These are phyloP conservation scores for Plagiodera versicolora DNA, from an alignment of 2,888 invertebrate species.

Conservation along the genomic window DNA sequence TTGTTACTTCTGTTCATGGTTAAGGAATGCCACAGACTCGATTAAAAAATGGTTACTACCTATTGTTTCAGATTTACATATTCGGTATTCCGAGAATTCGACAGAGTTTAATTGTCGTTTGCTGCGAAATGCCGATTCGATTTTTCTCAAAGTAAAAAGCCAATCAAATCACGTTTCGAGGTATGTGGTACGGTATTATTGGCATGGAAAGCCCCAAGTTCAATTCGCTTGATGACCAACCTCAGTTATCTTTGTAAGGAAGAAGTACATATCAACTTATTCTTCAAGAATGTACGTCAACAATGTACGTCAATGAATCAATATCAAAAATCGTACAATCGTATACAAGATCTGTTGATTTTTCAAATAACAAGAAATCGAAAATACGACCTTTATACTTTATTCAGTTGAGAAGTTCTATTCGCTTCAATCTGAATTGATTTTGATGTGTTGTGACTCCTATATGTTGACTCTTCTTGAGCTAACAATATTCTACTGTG, in stretches of 20 bases:
- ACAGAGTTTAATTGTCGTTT: constrained; percentile 35
- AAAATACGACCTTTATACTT: too few species aligned
- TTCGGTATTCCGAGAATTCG: constrained; percentile 38
- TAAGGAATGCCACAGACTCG: constrained; percentile 27
- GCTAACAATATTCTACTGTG: too few species aligned
- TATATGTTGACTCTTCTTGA: too few species aligned
- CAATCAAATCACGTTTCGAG: background rate
- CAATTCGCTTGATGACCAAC: background rate
- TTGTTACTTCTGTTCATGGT: constrained; percentile 29
- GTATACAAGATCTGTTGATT: too few species aligned
- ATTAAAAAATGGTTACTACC: constrained; percentile 32
- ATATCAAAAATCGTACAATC: too few species aligned
- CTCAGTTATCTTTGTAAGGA: background rate
- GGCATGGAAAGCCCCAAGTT: background rate
- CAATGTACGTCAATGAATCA: too few species aligned
- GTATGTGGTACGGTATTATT: background rate
- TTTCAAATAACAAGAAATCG: too few species aligned
- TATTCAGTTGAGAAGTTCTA: too few species aligned
- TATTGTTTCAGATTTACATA: constrained; percentile 40
- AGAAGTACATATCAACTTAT: too few species aligned
- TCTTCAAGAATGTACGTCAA: too few species aligned
- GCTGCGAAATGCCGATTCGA: background rate
- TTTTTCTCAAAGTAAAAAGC: background rate
- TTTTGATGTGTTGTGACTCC: too few species aligned
- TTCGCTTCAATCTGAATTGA: too few species aligned